phyloP scores from a whole-genome alignment of 2,113 vertebrate genomes.

The Elephantulus edwardii region DNA sequence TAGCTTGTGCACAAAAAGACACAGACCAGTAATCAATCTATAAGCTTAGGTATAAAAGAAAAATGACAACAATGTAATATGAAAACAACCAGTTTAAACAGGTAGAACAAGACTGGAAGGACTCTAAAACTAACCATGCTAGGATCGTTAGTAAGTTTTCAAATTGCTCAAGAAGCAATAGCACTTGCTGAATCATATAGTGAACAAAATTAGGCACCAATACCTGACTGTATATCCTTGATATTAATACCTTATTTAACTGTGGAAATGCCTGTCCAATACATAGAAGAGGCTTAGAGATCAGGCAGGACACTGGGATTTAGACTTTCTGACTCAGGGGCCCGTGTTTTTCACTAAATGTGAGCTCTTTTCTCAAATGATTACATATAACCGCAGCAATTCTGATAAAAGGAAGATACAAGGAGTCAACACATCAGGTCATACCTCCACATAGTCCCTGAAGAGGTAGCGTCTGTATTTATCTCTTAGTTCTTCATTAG shows the following conservation, averaged over 20 bases:
- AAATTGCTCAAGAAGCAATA: neutral
- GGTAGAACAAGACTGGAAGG: neutral
- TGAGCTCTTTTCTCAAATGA: neutral
- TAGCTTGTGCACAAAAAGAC: neutral
- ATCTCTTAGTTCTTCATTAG: constrained; percentile 96
- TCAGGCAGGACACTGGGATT: neutral
- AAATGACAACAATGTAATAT: neutral
- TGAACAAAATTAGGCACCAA: neutral
- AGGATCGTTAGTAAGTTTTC: neutral
- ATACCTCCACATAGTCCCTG: constrained; percentile 98
- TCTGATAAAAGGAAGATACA: neutral
- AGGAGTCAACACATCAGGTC: neutral
- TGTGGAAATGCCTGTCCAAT: neutral
- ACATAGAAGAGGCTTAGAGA: neutral
- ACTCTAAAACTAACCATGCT: neutral
- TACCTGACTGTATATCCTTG: neutral
- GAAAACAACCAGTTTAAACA: neutral
- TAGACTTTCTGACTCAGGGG: neutral
- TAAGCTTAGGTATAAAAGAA: neutral
- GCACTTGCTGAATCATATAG: neutral
- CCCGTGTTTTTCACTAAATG: neutral
- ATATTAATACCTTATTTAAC: neutral
- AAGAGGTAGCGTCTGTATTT: constrained; percentile 99
- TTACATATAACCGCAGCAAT: neutral
- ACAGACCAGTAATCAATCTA: neutral